phyloP scores from a whole-genome alignment of 2,797 vertebrate species.

The Bradypodion pumilum region DNA sequence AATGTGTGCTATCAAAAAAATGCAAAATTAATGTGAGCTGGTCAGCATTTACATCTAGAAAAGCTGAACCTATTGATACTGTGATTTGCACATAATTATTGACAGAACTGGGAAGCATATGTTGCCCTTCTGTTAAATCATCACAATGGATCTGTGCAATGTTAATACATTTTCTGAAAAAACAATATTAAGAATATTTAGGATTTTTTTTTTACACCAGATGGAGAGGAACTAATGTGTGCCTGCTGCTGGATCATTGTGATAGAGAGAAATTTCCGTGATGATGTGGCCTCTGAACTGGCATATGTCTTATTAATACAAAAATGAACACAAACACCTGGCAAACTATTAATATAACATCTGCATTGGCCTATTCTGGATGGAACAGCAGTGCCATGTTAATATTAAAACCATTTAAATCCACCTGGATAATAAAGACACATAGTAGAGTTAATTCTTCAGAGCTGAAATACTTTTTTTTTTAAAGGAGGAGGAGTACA shows the following conservation, averaged over 20 bases:
- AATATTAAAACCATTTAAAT: background rate
- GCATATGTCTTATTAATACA: background rate
- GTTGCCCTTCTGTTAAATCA: background rate
- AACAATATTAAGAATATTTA: background rate
- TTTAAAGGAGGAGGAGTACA: too few species aligned
- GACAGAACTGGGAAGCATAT: background rate
- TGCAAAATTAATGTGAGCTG: background rate
- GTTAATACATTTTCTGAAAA: background rate
- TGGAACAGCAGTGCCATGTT: background rate
- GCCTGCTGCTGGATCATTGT: background rate
- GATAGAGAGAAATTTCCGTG: background rate
- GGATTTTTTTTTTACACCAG: background rate
- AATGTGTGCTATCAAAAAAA: background rate
- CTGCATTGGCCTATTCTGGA: background rate
- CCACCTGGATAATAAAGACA: slow-evolving; percentile 11
- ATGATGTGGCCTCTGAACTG: slow-evolving; percentile 8
- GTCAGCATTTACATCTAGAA: background rate
- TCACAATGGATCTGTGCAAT: background rate
- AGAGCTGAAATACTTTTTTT: too few species aligned
- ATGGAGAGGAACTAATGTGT: background rate
- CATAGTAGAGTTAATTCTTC: background rate
- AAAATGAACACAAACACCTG: slow-evolving; percentile 19
- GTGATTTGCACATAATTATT: background rate
- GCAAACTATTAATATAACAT: background rate
- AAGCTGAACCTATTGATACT: accelerated